Evolutionary conservation across 2,888 invertebrate species (phyloP), one percentile per base, ranked within the genome.

Genomic region (Drosophila merina): DNA sequence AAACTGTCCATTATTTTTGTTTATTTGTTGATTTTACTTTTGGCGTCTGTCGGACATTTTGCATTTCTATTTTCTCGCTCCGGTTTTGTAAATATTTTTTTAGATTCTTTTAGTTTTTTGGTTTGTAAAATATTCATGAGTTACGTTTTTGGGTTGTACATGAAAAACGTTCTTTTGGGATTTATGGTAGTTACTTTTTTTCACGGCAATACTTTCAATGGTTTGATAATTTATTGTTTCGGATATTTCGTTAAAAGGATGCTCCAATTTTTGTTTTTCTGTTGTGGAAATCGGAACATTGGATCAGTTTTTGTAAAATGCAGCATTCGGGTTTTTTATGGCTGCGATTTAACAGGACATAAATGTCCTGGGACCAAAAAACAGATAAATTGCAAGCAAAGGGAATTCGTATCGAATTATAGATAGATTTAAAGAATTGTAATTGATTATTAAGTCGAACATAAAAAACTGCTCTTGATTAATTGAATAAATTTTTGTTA

Each of bases 51-150:
- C 86, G 74, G 57, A 74, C 69, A 76, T 68, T 87, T 87, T 75
- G 83, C 79, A 81, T 85, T 75, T 85, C 70, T 66, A 74, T 68
- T 86, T 72, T 67, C 49, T 64, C 58, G 25, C 48, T 56, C 6
- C 49, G 7, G 20, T 42, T 20, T 44, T 25, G 20, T 42, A 9
- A 25, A 25, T 20, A 20, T 44, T 9, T 54, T 66, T 56, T 25
- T 50, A 30, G 8, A 5, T 40, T 48, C 20, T 44, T 9, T 20
- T 44, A 36, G 26, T 14, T 30, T 30, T 36, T 52, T 59, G 55
- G 72, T 55, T 60, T 63, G 63, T 69, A 81, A 86, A 82, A 88
- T 82, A 88, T 88, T 82, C 82, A 82, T 88, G 88, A 86, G 77
- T 81, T 82, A 76, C 83, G 79, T 76, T 85, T 82, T 71, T 74